These are phyloP conservation scores for Bryconaethiops microstoma DNA, from an alignment of 2,797 vertebrate species.

Conservation along the genomic window DNA sequence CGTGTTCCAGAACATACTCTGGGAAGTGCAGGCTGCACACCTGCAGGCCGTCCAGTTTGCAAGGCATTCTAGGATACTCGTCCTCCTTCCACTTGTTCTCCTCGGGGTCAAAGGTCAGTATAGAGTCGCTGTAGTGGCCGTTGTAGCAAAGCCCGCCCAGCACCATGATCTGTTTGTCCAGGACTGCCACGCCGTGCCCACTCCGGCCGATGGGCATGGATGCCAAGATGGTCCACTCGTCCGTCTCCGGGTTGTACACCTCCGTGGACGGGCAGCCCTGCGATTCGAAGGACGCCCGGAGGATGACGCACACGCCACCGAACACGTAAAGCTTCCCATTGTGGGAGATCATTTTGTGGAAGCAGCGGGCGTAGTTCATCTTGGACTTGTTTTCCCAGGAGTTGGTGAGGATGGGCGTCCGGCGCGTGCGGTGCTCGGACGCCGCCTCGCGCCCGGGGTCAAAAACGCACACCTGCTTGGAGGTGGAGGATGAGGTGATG, in stretches of 20 bases:
- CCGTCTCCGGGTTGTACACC: slow-evolving; percentile 93
- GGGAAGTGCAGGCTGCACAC: slow-evolving; percentile 98
- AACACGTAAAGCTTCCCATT: slow-evolving; percentile 98
- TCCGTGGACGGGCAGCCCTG: slow-evolving; percentile 99
- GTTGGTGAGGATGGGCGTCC: slow-evolving; percentile 88
- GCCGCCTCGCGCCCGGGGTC: slow-evolving; percentile 93
- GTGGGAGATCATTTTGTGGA: slow-evolving; percentile 99
- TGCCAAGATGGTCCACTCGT: slow-evolving; percentile 98
- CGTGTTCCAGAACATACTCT: slow-evolving; percentile 95
- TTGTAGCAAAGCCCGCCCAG: slow-evolving; percentile 98
- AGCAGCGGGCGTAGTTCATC: slow-evolving; percentile 99
- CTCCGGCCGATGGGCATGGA: slow-evolving; percentile 99
- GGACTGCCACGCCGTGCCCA: slow-evolving; percentile 94
- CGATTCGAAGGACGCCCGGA: slow-evolving; percentile 97
- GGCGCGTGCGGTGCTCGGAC: slow-evolving; percentile 85
- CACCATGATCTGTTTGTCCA: slow-evolving; percentile 99
- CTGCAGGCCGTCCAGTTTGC: slow-evolving; percentile 98
- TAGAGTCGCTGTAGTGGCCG: slow-evolving; percentile 99
- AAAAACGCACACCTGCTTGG: slow-evolving; percentile 98
- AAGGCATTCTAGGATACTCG: slow-evolving; percentile 98
- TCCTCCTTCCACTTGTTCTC: slow-evolving; percentile 99
- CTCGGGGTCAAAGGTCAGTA: slow-evolving; percentile 97
- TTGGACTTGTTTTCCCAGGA: slow-evolving; percentile 99
- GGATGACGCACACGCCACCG: slow-evolving; percentile 95
- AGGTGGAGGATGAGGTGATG: slow-evolving; percentile 98